These are phyloP conservation scores for Congeria kusceri DNA, from an alignment of 2,888 invertebrate genomes.

Conservation along the genomic window DNA sequence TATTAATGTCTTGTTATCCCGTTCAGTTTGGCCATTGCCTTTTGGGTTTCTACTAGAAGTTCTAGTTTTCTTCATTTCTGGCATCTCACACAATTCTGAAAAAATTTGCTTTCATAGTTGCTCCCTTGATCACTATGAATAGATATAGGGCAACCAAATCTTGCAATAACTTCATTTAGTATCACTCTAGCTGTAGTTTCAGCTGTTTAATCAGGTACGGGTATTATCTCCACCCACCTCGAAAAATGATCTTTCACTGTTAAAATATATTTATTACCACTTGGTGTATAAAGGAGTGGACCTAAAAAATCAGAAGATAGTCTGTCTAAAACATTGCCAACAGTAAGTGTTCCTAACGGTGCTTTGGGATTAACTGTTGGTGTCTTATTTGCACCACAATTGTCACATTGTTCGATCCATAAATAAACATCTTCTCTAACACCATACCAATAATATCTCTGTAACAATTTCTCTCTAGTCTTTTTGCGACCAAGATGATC, in stretches of 20 bases:
- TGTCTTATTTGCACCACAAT: slow-evolving; percentile 37
- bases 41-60: slow-evolving; percentile 50
- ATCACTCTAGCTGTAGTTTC: slow-evolving; percentile 45
- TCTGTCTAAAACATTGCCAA: slow-evolving; percentile 50
- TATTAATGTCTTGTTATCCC: slow-evolving; percentile 47
- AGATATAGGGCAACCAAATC: slow-evolving; percentile 42
- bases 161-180: slow-evolving; percentile 54
- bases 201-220: slow-evolving; percentile 56
- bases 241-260: slow-evolving; percentile 57
- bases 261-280: slow-evolving; percentile 62
- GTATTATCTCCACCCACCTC: slow-evolving; percentile 53
- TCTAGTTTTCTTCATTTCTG: slow-evolving; percentile 57
- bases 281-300: slow-evolving; percentile 47
- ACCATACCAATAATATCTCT: slow-evolving; percentile 48
- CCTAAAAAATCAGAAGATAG: slow-evolving; percentile 55
- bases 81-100: slow-evolving; percentile 45
- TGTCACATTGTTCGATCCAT: slow-evolving; percentile 41
- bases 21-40: slow-evolving; percentile 50
- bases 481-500: slow-evolving; percentile 53
- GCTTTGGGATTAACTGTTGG: slow-evolving; percentile 30
- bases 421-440: slow-evolving; percentile 34
- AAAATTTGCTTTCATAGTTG: slow-evolving; percentile 59
- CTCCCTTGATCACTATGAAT: slow-evolving; percentile 59
- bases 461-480: slow-evolving; percentile 23
- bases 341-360: slow-evolving; percentile 38